Conservation (phyloP, 2,113 vertebrate genomes). For the Furnarius figulus region DNA sequence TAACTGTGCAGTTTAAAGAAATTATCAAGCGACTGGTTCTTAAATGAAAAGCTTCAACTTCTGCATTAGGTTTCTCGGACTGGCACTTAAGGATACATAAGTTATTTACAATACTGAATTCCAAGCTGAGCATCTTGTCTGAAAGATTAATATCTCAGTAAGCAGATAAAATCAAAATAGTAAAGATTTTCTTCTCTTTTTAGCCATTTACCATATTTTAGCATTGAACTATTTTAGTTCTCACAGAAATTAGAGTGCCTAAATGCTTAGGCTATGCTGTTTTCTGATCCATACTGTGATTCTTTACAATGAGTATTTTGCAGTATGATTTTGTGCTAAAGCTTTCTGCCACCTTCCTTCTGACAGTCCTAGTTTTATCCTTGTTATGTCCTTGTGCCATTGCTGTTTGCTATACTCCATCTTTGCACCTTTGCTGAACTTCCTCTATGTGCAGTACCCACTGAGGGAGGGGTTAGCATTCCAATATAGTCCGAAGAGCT, state of each 20-base stretch:
- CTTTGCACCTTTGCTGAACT: neutral
- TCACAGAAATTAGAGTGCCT: neutral
- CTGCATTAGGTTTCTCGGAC: neutral
- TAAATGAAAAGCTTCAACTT: neutral
- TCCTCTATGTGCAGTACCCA: accelerated
- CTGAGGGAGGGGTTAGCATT: neutral
- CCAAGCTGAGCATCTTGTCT: neutral
- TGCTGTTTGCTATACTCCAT: accelerated
- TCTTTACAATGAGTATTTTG: neutral
- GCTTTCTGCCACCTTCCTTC: neutral
- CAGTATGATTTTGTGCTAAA: neutral
- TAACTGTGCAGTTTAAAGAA: neutral
- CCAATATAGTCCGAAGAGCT: neutral
- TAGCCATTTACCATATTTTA: neutral
- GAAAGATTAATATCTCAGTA: neutral
- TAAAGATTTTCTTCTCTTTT: neutral
- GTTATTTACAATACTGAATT: neutral
- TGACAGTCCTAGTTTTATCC: neutral
- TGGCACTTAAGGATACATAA: neutral
- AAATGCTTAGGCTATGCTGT: neutral
- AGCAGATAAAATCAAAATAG: neutral
- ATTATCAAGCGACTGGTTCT: neutral
- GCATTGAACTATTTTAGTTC: neutral
- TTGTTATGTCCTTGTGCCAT: neutral
- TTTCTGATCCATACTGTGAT: neutral